A percentile compares a stretch with the other conserved stretches of the same genome.
phyloP scores from a whole-genome alignment of 2,113 vertebrate species.

The Psephotus haematonotus region DNA sequence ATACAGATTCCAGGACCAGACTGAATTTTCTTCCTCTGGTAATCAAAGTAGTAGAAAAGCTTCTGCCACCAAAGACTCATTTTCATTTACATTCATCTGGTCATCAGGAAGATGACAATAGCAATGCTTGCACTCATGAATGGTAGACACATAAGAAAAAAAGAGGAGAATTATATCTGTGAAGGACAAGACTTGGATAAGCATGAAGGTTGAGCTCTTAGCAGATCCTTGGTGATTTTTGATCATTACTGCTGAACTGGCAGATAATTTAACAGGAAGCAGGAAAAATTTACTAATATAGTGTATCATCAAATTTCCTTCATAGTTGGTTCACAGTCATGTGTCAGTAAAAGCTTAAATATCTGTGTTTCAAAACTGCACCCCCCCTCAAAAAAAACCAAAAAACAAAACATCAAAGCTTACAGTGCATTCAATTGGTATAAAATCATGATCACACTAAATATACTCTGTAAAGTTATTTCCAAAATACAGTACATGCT shows the following conservation, averaged over 20 bases:
- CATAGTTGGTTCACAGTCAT: neutral
- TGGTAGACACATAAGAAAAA: neutral
- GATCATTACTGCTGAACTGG: neutral
- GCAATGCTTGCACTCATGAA: neutral
- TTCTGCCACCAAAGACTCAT: neutral
- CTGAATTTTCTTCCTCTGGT: neutral
- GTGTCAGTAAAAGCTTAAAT: neutral
- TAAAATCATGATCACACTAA: neutral
- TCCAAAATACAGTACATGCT: neutral
- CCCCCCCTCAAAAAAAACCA: rapidly evolving
- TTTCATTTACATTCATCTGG: neutral
- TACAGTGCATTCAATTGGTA: neutral
- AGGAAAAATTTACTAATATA: neutral
- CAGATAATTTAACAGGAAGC: neutral
- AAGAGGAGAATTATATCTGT: neutral
- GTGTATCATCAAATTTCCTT: neutral
- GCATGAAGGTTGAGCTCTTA: neutral
- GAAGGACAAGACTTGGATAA: neutral
- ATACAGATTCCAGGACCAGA: neutral
- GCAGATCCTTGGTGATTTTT: neutral
- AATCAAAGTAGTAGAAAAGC: neutral
- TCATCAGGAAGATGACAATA: neutral
- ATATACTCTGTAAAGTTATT: neutral
- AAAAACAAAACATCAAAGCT: too few species aligned
- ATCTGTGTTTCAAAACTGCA: neutral